Conservation (phyloP, 2,797 vertebrate genomes). For the Hemitrygon akajei region DNA sequence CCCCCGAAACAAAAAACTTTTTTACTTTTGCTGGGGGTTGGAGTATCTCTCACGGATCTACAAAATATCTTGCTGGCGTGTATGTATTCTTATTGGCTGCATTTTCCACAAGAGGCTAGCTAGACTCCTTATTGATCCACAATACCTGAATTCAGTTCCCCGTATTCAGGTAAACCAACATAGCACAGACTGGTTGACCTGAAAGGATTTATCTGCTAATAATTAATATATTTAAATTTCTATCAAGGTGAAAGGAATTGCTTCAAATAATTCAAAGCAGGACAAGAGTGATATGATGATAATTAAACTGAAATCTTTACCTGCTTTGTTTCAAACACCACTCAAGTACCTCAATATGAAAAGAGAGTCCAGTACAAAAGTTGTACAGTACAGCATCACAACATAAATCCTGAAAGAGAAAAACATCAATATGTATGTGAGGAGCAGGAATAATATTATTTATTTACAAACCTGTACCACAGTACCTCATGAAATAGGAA, state of each 20-base stretch:
- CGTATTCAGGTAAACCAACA: background rate
- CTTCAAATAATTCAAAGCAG: background rate
- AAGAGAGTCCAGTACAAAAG: slow-evolving; percentile 72
- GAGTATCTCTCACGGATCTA: too few species aligned
- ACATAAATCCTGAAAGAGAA: slow-evolving; percentile 56
- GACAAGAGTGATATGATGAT: too few species aligned
- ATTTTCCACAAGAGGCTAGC: background rate
- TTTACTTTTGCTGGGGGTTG: background rate
- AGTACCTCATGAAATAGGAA: background rate
- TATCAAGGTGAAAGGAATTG: background rate
- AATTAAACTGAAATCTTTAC: slow-evolving; percentile 54
- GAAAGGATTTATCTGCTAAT: background rate
- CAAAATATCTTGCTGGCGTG: too few species aligned
- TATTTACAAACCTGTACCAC: background rate
- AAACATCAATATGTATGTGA: background rate
- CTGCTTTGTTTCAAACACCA: slow-evolving; percentile 82
- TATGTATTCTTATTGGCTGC: background rate
- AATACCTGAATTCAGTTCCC: background rate
- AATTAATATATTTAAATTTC: background rate
- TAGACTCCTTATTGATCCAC: background rate
- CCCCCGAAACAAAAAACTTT: background rate
- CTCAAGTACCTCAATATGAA: slow-evolving; percentile 79
- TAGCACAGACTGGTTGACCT: background rate
- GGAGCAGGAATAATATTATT: background rate
- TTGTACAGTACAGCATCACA: slow-evolving; percentile 75